Evolutionary conservation across 30 jellyfish, hydroid and myxozoan genomes (phyloP), one percentile per base, ranked within the genome.

Genomic region (Aurelia coerulea): DNA sequence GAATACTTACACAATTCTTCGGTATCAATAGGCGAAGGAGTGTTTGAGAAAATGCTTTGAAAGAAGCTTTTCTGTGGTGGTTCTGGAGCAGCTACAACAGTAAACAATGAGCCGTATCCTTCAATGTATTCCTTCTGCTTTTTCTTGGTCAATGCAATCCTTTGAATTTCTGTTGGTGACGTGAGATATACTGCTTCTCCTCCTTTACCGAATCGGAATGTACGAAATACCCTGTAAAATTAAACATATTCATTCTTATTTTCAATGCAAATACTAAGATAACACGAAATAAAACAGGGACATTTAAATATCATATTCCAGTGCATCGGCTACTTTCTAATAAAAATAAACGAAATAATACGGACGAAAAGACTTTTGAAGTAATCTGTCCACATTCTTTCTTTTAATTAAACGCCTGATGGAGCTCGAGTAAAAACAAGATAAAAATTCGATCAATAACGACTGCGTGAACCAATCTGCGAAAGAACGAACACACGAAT

Each of bases 151-250:
- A 95, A 87, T 15, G 96, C 97, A 49, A 90, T 78, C 67, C 97
- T 74, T 68, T 95, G 99, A 42, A 95, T 89, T 76, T 95, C 99
- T 5, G 97, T 77, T 2, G 99, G 99, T 2, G 99, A 85, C 9
- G 97, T 79, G 34, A 95, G 85, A 74, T 84, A 95, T 2, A 83
- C 89, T 42, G 97, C 97, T 68, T 95, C 99, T 5, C 99, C 99
- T 11, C 96, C 97, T 65, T 86, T 84, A n/a, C 99, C 99, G 73
- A 95, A 81, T 68, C 97, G 84, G 60, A 95, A 95, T 8, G 99
- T 95, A 19, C 92, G 74, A 51, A 95, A 91, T 73, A 90, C 76
- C 60, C 99, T 95, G 41, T 10, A 65, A 77, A 77, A 84, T 1
- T n/a, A 31, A 67, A 77, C 42, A 29, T 13, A 15, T 50, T 37